Base-by-base conservation (phyloP, 2,888 invertebrate species). In the Monoplex corrugatus region DNA sequence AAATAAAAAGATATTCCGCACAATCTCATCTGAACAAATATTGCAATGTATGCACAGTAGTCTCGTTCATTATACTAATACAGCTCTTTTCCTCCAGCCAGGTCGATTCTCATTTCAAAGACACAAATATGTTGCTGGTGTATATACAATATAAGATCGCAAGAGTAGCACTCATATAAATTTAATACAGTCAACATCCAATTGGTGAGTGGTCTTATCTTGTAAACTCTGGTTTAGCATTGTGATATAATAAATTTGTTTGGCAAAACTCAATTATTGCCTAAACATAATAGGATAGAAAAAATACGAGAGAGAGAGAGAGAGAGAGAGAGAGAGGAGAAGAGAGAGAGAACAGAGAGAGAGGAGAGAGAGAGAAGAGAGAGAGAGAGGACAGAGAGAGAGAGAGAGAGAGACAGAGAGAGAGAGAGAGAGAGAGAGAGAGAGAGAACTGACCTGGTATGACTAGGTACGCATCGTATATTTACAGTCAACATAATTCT, bases 221-320 rank as follows among this genome's bases (percentile, higher is more conserved):
- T 80, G 28, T 32, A 68, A 80, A 80, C 78, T 80, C 78, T 80
- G 19, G 40, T 43, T 80, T 80, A 80, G 23, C 57, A 57, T 23
- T 80, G 43, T 32, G 32, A 80, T 32, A 3, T n/a, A n/a, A n/a
- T n/a, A n/a, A n/a, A n/a, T n/a, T n/a, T n/a, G n/a, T n/a, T n/a
- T 32, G 40, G 28, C 28, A 80, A 43, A 80, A 43, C 23, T 40
- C 0, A 75, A 35, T 13, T 38, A 75, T 43, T 80, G 78, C 78
- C 23, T 43, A 43, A 80, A 75, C 32, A 80, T 75, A 43, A 28
- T 32, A 19, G 23, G 78, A 43, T 2, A 43, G n/a, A 28, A 40
- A 23, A 5, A 40, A 23, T 23, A 40, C 23, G 43, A 40, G 40
- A 78, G 19, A 78, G 13, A 19, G 43, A 43, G 43, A 35, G 38